Base-by-base conservation (phyloP, 2,797 vertebrate species). In the Crocodylus rhombifer region DNA sequence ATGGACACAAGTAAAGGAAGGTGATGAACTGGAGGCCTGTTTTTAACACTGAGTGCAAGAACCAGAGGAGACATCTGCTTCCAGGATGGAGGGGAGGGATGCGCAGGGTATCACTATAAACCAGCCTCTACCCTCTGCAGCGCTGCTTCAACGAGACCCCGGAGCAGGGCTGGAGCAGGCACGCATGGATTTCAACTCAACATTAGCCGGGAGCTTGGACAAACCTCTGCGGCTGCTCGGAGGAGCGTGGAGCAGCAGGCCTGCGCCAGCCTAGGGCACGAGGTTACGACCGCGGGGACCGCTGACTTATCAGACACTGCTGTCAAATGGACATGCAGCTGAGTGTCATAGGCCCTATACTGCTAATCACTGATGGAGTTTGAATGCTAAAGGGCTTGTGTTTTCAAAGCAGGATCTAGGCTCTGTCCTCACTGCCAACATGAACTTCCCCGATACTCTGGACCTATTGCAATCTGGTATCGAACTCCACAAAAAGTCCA, bases 181-280 rank as follows among this genome's bases (percentile, higher is more conserved):
- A 0, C 91, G 96, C 93, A 87, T 80, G 79, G 96, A 93, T 95
- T 95, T 93, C 92, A 93, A 96, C 93, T 83, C 86, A 94, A 71
- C 90, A 96, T 92, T 23, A 62, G 91, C 75, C 77, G 86, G 88
- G 75, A 95, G 91, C 82, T 94, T 76, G 76, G 94, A 79, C 89
- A 92, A 95, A 96, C 92, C 69, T 84, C 90, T 30, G 71, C 91
- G 80, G 56, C 79, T 86, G 80, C 80, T 83, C 76, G 58, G 21
- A 71, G 60, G 26, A 51, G 42, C 42, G 42, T 86, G 25, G 80
- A 73, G 63, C 63, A 80, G 61, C 77, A 28, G 4, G 56, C 0
- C 0, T 14, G 0, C 14, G 69, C 76, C 36, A 75, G 79, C 5
- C 89, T 89, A 83, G 87, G 14, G 23, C 42, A 80, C 67, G 82